phyloP scores from a whole-genome alignment of 2,888 invertebrate species.

The Glaucopsyche alexis region DNA sequence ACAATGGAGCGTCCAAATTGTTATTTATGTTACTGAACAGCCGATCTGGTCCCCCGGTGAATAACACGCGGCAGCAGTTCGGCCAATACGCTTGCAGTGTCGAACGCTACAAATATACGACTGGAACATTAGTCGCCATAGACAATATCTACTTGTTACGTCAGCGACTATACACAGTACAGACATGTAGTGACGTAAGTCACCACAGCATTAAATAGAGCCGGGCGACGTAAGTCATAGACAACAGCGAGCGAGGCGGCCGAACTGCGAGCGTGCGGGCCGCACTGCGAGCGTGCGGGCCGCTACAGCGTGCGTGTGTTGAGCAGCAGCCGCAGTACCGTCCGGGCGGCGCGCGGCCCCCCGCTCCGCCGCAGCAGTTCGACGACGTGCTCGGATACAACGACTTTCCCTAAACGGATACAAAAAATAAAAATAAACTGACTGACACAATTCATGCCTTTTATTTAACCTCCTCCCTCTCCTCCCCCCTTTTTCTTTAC shows the following conservation, averaged over 20 bases:
- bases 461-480: not conserved
- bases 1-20: too few relatives aligned
- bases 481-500: not conserved
- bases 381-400: constrained; percentile 68
- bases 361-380: constrained; percentile 64
- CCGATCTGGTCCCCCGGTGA: not conserved
- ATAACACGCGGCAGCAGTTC: not conserved
- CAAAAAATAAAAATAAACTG: not conserved
- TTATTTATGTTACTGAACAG: not conserved
- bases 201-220: not conserved
- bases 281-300: not conserved
- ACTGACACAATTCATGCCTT: not conserved
- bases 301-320: constrained; percentile 35
- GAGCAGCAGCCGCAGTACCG: constrained; percentile 85
- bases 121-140: too few relatives aligned
- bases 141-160: too few relatives aligned
- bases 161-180: too few relatives aligned
- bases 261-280: not conserved
- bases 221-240: not conserved
- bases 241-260: not conserved
- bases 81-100: not conserved
- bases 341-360: constrained; percentile 58
- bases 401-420: constrained; percentile 51
- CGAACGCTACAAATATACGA: not conserved
- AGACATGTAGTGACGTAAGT: not conserved